Evolutionary conservation across 2,888 invertebrate species (phyloP), one percentile per base, ranked within the genome.

Genomic region (Brachypterus glaber): DNA sequence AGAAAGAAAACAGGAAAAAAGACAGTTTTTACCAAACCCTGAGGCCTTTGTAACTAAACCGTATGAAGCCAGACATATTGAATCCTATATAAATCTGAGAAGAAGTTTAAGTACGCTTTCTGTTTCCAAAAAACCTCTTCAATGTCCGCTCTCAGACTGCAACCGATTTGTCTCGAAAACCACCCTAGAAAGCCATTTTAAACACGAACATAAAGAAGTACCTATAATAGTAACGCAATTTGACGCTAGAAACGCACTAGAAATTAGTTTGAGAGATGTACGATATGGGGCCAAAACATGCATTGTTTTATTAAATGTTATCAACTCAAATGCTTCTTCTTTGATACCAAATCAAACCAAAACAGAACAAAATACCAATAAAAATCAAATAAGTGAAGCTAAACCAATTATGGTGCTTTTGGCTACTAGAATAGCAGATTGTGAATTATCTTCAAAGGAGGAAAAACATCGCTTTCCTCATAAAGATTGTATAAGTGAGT

Each of bases 141-240:
- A 63, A 29, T 76, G 75, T 47, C 76, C 74, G 1, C 64, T 69
- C 41, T 49, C 65, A 2, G 60, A 66, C 13, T 76, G 75, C 47
- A 61, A 63, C 3, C 69, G 70, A 43, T 71, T 68, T 38, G 67
- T 75, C 3, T 72, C 74, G 1, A 62, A 70, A 30, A 68, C 70
- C 17, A 68, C 73, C 1, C 53, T 74, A 3, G 63, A 68, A 11
- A 63, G 67, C 30, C 75, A 76, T 53, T 75, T 74, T 44, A 59
- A 68, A 39, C 73, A 73, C 48, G 75, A 76, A 48, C 76, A 76
- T 43, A 59, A 57, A 36, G 53, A 55, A 40, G 53, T 63, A 3
- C 54, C 58, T 1, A 49, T 52, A 15, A 49, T 60, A n/a, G 40
- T 49, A 4, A 58, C 58, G 2, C 42, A 52, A 31, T 47, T 58